Evolutionary conservation across 2,888 invertebrate genomes (phyloP).

Genomic region (Serrognathus titanus): DNA sequence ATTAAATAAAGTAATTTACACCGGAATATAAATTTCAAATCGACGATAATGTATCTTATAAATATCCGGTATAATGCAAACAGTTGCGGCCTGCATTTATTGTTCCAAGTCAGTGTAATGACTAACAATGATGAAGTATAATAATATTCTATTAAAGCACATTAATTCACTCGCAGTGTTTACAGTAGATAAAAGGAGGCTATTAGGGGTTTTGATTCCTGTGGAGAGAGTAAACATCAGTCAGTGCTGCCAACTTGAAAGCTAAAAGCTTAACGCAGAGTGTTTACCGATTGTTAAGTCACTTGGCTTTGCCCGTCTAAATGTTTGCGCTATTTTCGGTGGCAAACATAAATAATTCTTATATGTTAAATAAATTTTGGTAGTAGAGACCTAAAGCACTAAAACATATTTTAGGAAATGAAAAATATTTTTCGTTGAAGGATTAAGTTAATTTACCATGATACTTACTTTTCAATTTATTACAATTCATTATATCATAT

Average conservation of each 20-base stretch:
- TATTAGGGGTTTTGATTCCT: slow-evolving; percentile 36
- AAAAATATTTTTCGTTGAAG: neutral
- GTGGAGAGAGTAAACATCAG: slow-evolving; percentile 29
- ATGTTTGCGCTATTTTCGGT: slow-evolving; percentile 2
- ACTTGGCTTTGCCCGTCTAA: slow-evolving; percentile 7
- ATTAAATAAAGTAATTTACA: too few species aligned
- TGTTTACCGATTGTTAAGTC: slow-evolving; percentile 18
- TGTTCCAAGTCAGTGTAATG: slow-evolving; percentile 6
- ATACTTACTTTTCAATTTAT: neutral
- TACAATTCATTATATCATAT: too few species aligned
- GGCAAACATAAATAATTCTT: neutral
- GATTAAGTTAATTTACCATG: neutral
- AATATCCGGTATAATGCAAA: neutral
- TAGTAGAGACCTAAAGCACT: neutral
- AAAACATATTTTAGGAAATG: neutral
- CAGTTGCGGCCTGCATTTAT: slow-evolving; percentile 1
- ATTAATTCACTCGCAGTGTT: slow-evolving; percentile 36
- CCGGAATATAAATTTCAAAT: too few species aligned
- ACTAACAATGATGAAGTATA: slow-evolving; percentile 5
- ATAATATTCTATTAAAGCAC: slow-evolving; percentile 2
- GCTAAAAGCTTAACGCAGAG: slow-evolving; percentile 15
- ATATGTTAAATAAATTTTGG: neutral
- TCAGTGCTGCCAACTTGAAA: slow-evolving; percentile 14
- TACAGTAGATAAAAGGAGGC: slow-evolving; percentile 39
- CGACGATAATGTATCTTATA: too few species aligned